Percentiles rank a stretch among this genome's conserved stretches.
Conservation (phyloP, 2,797 vertebrate genomes). For the Smutsia gigantea region DNA sequence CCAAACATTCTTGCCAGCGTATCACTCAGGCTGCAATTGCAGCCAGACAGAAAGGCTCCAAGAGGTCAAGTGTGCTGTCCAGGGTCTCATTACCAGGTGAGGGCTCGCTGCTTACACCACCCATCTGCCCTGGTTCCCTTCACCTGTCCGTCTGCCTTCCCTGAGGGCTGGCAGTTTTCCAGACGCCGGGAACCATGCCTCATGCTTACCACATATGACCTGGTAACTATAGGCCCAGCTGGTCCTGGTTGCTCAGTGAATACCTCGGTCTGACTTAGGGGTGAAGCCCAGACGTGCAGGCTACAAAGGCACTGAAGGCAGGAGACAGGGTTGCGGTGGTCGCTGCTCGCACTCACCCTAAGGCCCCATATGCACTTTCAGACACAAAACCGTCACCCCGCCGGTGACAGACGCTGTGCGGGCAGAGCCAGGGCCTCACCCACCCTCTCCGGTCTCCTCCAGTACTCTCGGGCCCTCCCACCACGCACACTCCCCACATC, state of each 20-base stretch:
- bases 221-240: fast-evolving
- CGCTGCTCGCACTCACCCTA: fast-evolving
- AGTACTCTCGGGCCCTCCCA: background rate
- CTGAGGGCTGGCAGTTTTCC: background rate
- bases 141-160: background rate
- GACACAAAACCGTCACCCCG: background rate
- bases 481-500: background rate
- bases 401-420: fast-evolving
- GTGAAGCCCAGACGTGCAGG: fast-evolving
- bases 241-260: background rate
- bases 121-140: background rate
- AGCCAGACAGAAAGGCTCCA: background rate
- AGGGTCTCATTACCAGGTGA: background rate
- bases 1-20: background rate
- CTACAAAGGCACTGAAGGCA: background rate
- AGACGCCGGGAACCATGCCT: background rate
- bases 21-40: background rate
- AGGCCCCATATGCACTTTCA: background rate
- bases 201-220: background rate
- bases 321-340: background rate
- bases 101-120: background rate
- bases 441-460: background rate
- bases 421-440: background rate
- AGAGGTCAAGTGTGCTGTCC: background rate
- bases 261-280: background rate